phyloP scores from a whole-genome alignment of 2,113 vertebrate genomes.

The Ariopsis seemanni region DNA sequence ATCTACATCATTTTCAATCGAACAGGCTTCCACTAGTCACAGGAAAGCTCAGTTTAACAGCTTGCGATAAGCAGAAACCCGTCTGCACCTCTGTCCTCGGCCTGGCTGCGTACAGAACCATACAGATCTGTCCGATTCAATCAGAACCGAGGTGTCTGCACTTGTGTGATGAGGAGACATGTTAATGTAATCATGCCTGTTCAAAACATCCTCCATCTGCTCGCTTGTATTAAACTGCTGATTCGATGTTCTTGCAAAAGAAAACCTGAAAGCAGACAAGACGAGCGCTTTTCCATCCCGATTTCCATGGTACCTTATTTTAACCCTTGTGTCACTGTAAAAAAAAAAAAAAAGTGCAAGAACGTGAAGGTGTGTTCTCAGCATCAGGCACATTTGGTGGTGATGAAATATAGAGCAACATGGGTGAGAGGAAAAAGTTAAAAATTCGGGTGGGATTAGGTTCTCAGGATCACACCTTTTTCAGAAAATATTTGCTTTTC shows the following conservation, averaged over 20 bases:
- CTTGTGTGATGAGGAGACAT: slow-evolving; percentile 4
- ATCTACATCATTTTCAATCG: background rate
- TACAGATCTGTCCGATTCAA: background rate
- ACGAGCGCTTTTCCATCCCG: background rate
- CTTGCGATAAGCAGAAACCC: background rate
- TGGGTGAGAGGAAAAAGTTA: background rate
- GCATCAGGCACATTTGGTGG: background rate
- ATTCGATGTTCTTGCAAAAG: background rate
- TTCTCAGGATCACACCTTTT: background rate
- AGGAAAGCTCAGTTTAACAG: background rate
- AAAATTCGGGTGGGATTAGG: background rate
- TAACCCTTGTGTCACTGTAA: background rate
- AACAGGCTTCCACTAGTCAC: background rate
- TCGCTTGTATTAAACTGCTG: slow-evolving; percentile 6
- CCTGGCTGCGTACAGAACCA: background rate
- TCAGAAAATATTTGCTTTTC: background rate
- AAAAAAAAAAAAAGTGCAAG: background rate
- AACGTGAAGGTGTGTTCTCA: background rate
- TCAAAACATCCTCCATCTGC: slow-evolving; percentile 12
- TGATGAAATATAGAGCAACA: slow-evolving; percentile 19
- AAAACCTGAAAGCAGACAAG: background rate
- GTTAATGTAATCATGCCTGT: slow-evolving; percentile 9
- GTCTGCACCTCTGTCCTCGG: background rate
- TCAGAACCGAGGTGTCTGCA: slow-evolving; percentile 5
- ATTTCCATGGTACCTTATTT: background rate